Evolutionary conservation across 2,113 vertebrate species (phyloP).

Genomic region (Nothoprocta pentlandii): DNA sequence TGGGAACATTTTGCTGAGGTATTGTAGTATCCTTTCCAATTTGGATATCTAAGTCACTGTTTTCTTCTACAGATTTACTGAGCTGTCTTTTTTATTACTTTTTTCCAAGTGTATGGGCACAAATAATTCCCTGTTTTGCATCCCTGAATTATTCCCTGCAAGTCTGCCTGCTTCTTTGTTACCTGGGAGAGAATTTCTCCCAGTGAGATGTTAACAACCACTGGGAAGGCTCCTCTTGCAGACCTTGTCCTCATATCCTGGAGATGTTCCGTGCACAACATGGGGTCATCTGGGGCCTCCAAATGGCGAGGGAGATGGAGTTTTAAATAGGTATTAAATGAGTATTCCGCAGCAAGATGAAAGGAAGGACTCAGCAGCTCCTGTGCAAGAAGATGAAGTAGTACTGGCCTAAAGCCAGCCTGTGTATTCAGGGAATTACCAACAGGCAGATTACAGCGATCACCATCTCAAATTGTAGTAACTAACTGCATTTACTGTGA

Average conservation of each 20-base stretch:
- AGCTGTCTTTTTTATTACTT: not conserved
- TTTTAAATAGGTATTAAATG: rapidly evolving
- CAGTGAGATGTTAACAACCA: not conserved
- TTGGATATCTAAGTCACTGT: not conserved
- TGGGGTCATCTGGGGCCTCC: not conserved
- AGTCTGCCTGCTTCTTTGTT: not conserved
- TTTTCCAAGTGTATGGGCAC: not conserved
- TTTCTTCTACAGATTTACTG: not conserved
- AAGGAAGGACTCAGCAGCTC: not conserved
- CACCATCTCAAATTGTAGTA: not conserved
- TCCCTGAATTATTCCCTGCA: not conserved
- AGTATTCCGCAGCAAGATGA: not conserved
- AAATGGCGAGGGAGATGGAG: not conserved
- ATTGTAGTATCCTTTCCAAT: not conserved
- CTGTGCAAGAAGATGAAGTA: not conserved
- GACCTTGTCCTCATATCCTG: not conserved
- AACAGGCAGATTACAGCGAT: not conserved
- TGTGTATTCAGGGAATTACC: not conserved
- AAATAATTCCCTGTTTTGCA: not conserved
- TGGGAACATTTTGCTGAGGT: not conserved
- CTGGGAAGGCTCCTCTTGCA: not conserved
- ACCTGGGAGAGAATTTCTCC: not conserved
- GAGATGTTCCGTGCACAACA: not conserved
- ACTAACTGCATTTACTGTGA: not conserved
- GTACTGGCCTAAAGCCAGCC: not conserved